Conservation (phyloP, 2,797 vertebrate species). For the Mionectes olivaceus region DNA sequence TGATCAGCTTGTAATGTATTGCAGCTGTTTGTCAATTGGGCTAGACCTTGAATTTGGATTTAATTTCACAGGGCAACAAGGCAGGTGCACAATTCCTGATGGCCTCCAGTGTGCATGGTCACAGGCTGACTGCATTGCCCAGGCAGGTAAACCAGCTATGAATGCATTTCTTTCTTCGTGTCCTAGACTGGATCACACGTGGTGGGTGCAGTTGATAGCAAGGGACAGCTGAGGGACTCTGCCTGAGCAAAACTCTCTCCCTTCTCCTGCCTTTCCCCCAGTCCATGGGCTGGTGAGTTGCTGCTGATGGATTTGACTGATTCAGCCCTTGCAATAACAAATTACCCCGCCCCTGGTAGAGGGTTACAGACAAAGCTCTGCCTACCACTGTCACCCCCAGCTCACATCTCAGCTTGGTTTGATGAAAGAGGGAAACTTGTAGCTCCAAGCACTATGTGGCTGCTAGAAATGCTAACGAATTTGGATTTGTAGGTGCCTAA, state of each 20-base stretch:
- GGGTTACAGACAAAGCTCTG: not conserved
- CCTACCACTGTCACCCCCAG: not conserved
- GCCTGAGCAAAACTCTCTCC: not conserved
- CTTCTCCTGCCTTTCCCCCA: not conserved
- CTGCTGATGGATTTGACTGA: not conserved
- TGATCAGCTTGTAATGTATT: not conserved
- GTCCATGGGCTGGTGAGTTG: not conserved
- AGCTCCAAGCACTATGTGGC: not conserved
- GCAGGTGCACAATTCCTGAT: not conserved
- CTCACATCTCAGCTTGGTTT: not conserved
- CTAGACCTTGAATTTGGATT: not conserved
- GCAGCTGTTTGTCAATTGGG: not conserved
- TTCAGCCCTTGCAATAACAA: not conserved
- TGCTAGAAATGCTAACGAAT: not conserved
- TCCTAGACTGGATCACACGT: not conserved
- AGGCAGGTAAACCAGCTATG: not conserved
- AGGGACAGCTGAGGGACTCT: not conserved
- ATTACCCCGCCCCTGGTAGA: not conserved
- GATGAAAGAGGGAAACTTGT: not conserved
- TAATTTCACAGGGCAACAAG: not conserved
- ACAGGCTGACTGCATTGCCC: not conserved
- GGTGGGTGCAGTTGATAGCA: rapidly evolving
- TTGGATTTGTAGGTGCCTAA: not conserved
- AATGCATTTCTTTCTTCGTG: not conserved
- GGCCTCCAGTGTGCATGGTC: not conserved